Evolutionary conservation across 2,888 invertebrate species (phyloP), one percentile per base, ranked within the genome.

Genomic region (Drosophila demipolita): DNA sequence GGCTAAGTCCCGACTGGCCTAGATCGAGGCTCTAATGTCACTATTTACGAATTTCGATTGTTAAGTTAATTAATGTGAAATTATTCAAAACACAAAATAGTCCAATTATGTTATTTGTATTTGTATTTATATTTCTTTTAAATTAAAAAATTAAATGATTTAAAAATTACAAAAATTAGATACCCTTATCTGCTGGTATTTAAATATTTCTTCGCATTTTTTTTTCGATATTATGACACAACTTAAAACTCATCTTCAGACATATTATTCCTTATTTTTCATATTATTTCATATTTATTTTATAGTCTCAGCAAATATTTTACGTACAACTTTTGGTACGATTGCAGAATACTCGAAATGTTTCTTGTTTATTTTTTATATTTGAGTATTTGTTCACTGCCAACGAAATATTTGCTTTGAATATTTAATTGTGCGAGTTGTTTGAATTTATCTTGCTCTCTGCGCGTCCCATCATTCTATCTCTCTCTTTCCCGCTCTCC

Each of bases 351-450:
- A 75, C 65, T 69, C 76, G 75, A 26, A 33, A 66, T 70, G 61
- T 65, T 60, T 60, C n/a, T 74, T 42, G 38, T 20, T 40, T 66
- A 70, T 68, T 60, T 75, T 75, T 40, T 35, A 29, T 35, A 60
- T 58, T 80, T 76, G 20, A 26, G 50, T 54, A 66, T 68, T 75
- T 57, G 60, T 48, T 67, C 65, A 66, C 57, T 63, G 53, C 63
- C 80, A 69, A 69, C 68, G 69, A 81, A 85, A 83, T 85, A 87
- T 87, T 85, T 85, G 79, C 73, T 85, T 72, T 81, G 87, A 78
- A 85, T 85, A 85, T 85, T 87, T 87, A 85, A 87, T 87, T 85
- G 85, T 85, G 85, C 84, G 80, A 73, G 78, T 48, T 76, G 26
- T 38, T 38, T 72, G 53, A 50, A 62, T 73, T 66, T 73, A 64